Conservation (phyloP, 2,797 vertebrate genomes). For the Pipistrellus pygmaeus region DNA sequence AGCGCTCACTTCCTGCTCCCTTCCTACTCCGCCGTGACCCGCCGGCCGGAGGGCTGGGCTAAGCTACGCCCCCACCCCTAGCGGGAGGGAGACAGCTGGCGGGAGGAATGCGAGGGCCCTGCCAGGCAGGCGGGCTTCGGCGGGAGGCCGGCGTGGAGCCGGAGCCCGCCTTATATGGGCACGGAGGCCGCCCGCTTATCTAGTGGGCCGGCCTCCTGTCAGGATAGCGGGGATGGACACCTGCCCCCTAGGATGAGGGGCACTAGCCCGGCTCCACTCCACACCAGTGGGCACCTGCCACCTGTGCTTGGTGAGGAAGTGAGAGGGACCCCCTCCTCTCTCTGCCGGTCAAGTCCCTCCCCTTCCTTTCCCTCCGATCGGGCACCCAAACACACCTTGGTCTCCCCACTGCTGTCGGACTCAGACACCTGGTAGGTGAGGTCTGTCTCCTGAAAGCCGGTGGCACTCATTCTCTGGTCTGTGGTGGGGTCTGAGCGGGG, state of each 20-base stretch:
- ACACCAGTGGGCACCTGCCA: not conserved
- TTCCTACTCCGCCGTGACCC: slow-evolving; percentile 52
- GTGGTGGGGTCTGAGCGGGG: slow-evolving; percentile 97
- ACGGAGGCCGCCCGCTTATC: slow-evolving; percentile 98
- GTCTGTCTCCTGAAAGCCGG: slow-evolving; percentile 98
- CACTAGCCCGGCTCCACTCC: not conserved
- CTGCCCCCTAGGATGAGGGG: slow-evolving; percentile 74
- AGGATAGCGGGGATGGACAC: slow-evolving; percentile 84
- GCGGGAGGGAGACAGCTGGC: slow-evolving; percentile 95
- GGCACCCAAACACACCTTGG: slow-evolving; percentile 90
- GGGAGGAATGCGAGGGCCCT: slow-evolving; percentile 98
- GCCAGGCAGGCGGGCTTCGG: slow-evolving; percentile 91
- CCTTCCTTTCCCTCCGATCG: not conserved
- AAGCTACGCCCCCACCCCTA: slow-evolving; percentile 79
- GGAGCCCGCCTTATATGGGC: slow-evolving; percentile 99
- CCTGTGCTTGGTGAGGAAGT: not conserved
- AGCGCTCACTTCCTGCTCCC: slow-evolving; percentile 57
- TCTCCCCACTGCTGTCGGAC: slow-evolving; percentile 97
- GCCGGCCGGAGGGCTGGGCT: slow-evolving; percentile 71
- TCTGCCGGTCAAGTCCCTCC: not conserved
- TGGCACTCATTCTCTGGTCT: slow-evolving; percentile 99
- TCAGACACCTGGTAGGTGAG: slow-evolving; percentile 99
- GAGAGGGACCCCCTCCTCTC: not conserved
- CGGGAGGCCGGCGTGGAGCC: slow-evolving; percentile 89
- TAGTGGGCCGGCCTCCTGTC: slow-evolving; percentile 90